These are phyloP conservation scores for Montipora sp. DNA, from an alignment of 64 coral and sea anemone species.

Conservation along the genomic window DNA sequence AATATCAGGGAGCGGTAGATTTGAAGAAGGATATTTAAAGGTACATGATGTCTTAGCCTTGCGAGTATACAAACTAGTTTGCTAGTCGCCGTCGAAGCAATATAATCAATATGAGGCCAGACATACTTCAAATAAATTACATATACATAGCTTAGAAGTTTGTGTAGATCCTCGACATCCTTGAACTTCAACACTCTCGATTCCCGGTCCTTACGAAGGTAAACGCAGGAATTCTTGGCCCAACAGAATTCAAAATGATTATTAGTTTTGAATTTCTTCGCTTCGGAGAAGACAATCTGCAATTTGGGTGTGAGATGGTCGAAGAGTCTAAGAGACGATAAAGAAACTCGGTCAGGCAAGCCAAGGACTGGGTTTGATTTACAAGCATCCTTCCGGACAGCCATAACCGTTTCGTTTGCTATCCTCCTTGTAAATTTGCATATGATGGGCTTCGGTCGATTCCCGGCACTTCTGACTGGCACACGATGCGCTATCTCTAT, in stretches of 20 bases:
- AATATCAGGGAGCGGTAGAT: too few relatives aligned
- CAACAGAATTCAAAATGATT: constrained; percentile 33
- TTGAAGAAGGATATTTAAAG: too few relatives aligned
- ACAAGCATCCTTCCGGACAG: not conserved
- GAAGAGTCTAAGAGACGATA: not conserved
- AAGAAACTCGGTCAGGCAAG: not conserved
- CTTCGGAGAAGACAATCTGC: constrained; percentile 16
- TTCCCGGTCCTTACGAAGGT: constrained; percentile 21
- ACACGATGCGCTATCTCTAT: constrained; percentile 64
- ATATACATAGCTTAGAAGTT: not conserved
- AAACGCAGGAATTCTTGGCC: constrained; percentile 39
- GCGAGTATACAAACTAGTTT: too few relatives aligned
- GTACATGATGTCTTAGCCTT: too few relatives aligned
- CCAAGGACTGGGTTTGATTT: not conserved
- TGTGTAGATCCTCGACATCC: constrained; percentile 5
- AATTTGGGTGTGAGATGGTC: constrained; percentile 53
- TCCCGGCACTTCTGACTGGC: not conserved
- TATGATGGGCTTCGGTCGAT: constrained; percentile 28
- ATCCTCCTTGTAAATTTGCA: constrained; percentile 66
- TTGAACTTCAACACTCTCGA: constrained; percentile 28
- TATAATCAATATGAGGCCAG: too few relatives aligned
- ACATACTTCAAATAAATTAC: not conserved
- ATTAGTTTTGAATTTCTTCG: not conserved
- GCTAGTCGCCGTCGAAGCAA: too few relatives aligned
- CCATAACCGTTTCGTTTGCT: constrained; percentile 50